Evolutionary conservation across 2,113 vertebrate species (phyloP).

Genomic region (Sitta europaea): DNA sequence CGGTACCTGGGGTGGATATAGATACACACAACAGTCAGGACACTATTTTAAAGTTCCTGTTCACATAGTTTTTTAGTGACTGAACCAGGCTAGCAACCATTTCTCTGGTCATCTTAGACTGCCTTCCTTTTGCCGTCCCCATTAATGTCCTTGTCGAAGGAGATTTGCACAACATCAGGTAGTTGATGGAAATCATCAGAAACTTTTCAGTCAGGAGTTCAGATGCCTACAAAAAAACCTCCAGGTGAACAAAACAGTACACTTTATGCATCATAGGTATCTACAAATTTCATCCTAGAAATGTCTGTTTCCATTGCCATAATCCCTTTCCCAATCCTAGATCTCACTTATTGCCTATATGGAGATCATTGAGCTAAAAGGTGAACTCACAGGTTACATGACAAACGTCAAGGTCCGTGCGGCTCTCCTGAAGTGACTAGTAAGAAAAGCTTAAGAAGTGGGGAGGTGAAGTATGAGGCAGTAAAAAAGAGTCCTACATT

Average conservation of each 20-base stretch:
- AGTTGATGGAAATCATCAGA: background rate
- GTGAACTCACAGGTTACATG: background rate
- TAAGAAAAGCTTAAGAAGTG: background rate
- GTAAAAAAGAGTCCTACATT: background rate
- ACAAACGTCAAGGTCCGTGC: background rate
- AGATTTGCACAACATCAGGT: background rate
- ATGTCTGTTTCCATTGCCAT: background rate
- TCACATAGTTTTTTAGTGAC: background rate
- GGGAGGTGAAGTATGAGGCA: background rate
- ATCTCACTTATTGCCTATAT: background rate
- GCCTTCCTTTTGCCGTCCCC: background rate
- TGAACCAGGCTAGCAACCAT: background rate
- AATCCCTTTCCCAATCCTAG: background rate
- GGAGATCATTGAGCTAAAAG: background rate
- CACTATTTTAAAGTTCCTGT: background rate
- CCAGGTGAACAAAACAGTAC: background rate
- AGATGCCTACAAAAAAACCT: background rate
- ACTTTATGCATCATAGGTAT: background rate
- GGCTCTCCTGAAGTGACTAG: background rate
- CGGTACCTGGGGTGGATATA: accelerated
- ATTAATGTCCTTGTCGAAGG: background rate
- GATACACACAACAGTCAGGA: background rate
- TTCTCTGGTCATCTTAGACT: background rate
- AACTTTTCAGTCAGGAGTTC: background rate
- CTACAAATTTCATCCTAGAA: background rate